Percentiles rank a stretch among this genome's conserved stretches.
Conservation (phyloP, 2,113 vertebrate genomes). For the Ageneiosus marmoratus region DNA sequence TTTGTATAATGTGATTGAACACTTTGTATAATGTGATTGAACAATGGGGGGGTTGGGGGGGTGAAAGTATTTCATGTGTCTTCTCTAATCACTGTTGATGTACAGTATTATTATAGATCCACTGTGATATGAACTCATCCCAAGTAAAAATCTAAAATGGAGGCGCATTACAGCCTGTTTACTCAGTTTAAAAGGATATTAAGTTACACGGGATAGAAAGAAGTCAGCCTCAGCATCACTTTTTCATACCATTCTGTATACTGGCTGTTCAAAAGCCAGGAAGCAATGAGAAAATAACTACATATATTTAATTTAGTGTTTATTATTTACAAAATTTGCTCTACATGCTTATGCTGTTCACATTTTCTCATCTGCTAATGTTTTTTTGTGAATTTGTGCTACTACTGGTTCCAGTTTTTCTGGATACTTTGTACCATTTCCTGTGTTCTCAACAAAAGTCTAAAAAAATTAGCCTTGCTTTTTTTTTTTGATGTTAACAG, state of each 20-base stretch:
- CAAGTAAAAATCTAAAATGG: background rate
- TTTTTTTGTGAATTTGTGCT: background rate
- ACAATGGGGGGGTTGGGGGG: too few species aligned
- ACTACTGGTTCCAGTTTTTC: background rate
- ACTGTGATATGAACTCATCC: background rate
- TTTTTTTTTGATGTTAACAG: background rate
- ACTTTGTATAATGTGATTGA: too few species aligned
- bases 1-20: too few species aligned
- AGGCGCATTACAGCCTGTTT: background rate
- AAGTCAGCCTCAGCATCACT: background rate
- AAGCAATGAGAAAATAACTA: background rate
- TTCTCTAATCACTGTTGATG: background rate
- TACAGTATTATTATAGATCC: background rate
- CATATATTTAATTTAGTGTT: background rate
- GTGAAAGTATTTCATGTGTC: background rate
- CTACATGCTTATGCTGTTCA: background rate
- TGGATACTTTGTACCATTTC: background rate
- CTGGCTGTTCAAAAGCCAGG: background rate
- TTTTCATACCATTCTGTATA: background rate
- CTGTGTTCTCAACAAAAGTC: background rate
- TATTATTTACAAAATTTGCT: background rate
- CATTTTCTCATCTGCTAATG: background rate
- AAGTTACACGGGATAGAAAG: background rate
- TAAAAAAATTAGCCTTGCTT: background rate
- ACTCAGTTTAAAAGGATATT: background rate